A percentile compares a stretch with the other conserved stretches of the same genome.
These are phyloP conservation scores for Drosophila lini DNA, from an alignment of 1,140 invertebrate genomes.

Conservation along the genomic window DNA sequence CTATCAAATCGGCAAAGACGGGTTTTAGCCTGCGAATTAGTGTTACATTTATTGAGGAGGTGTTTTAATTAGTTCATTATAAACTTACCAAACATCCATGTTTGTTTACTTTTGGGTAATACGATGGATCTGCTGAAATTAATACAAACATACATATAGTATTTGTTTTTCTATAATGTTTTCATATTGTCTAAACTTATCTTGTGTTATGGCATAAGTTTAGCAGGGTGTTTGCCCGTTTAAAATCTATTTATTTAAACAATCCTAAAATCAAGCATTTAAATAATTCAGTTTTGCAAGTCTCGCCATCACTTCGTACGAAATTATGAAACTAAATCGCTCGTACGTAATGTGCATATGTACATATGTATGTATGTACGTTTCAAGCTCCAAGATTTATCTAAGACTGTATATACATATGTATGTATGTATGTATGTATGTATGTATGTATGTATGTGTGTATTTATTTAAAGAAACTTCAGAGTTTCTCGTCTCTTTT, in stretches of 20 bases:
- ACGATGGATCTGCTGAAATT: background rate
- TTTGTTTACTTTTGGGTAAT: background rate
- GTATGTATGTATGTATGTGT: too few relatives aligned
- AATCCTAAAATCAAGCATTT: too few relatives aligned
- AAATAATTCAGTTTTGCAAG: too few relatives aligned
- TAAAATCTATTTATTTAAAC: too few relatives aligned
- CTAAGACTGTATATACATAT: background rate
- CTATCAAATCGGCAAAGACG: background rate
- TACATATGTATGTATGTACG: background rate
- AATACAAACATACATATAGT: background rate
- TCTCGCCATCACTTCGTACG: too few relatives aligned
- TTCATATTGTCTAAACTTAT: background rate
- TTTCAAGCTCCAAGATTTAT: too few relatives aligned
- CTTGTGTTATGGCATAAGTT: background rate
- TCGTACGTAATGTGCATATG: background rate
- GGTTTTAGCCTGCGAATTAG: slow-evolving; percentile 8
- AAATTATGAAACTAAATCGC: background rate
- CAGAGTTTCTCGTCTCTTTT: too few relatives aligned
- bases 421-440: background rate
- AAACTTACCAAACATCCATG: slow-evolving; percentile 6
- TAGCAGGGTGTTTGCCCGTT: background rate
- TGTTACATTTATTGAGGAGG: background rate
- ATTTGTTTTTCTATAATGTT: background rate
- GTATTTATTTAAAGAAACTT: too few relatives aligned
- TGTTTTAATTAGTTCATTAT: background rate